These are phyloP conservation scores for mouse (Mus musculus) DNA, from an alignment of 2,113 vertebrate genomes.

Conservation along the genomic window GRCm39 chr8:118988001-118988500, in stretches of 20 bases:
- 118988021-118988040: neutral
- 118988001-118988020: neutral
- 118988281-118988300: neutral
- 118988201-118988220: conserved; percentile 29
- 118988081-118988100: conserved; percentile 27
- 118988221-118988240: conserved; percentile 21
- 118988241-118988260: neutral
- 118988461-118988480: neutral
- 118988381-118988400: neutral
- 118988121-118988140: neutral
- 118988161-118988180: conserved; percentile 55
- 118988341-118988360: neutral
- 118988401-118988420: neutral
- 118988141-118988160: conserved; percentile 67
- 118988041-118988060: neutral
- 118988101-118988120: neutral
- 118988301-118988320: neutral
- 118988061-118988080: conserved; percentile 58
- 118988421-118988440: neutral
- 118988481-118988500: neutral
- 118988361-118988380: neutral
- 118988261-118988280: neutral
- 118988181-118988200: conserved; percentile 14
- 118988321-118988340: conserved; percentile 34
- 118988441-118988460: neutral